Evolutionary conservation across 2,113 vertebrate genomes (phyloP).

Genomic region (Psilopsiagon aymara): DNA sequence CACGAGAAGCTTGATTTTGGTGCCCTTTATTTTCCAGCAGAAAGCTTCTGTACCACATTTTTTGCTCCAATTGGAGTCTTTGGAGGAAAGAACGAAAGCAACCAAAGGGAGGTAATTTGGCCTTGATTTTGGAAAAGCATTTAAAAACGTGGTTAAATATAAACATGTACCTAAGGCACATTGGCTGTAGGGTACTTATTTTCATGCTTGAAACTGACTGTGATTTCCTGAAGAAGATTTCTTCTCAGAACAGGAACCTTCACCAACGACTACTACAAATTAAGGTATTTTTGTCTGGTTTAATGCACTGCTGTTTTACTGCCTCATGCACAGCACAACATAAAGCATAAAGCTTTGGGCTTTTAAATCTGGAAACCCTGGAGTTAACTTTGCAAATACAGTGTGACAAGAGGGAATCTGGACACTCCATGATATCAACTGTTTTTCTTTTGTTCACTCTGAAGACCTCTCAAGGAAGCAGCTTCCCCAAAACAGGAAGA

Average conservation of each 20-base stretch:
- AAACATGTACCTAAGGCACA: not conserved
- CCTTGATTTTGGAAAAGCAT: not conserved
- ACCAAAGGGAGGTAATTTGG: not conserved
- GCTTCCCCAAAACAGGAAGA: not conserved
- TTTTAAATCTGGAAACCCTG: not conserved
- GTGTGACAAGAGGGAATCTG: not conserved
- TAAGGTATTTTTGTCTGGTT: not conserved
- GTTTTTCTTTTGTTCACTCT: not conserved
- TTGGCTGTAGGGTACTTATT: not conserved
- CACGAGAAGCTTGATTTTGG: not conserved
- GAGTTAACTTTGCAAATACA: not conserved
- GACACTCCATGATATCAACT: not conserved
- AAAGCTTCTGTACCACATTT: not conserved
- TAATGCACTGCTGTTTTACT: not conserved
- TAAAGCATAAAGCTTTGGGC: fast-evolving
- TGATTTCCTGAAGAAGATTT: not conserved
- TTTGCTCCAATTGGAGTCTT: not conserved
- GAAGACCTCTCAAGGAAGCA: not conserved
- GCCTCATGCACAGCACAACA: fast-evolving
- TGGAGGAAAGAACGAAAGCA: not conserved
- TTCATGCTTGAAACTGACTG: not conserved
- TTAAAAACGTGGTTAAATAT: not conserved
- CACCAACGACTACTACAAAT: not conserved
- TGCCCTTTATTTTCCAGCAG: not conserved
- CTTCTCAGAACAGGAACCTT: not conserved